Evolutionary conservation across 2,888 invertebrate genomes (phyloP).

Genomic region (Endomychus coccineus): DNA sequence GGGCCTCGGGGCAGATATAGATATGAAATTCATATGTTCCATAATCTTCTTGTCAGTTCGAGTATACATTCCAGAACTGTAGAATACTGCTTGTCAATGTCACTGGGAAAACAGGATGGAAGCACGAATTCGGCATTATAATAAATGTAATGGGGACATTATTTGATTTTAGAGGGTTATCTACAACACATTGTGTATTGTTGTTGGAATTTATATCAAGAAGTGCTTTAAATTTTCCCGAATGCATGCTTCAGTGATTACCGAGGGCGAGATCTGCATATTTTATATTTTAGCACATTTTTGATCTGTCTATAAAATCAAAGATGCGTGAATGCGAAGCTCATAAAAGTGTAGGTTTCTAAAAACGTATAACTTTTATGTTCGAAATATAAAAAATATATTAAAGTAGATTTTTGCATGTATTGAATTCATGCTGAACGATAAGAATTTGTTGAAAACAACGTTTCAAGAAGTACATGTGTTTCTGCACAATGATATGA

Average conservation of each 20-base stretch:
- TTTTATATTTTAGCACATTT: slow-evolving; percentile 16
- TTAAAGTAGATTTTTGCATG: not conserved
- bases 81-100: not conserved
- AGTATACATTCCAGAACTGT: not conserved
- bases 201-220: slow-evolving; percentile 12
- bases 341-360: slow-evolving; percentile 25
- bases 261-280: slow-evolving; percentile 13
- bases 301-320: slow-evolving; percentile 27
- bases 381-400: slow-evolving; percentile 20
- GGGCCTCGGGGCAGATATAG: slow-evolving; percentile 27
- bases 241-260: slow-evolving; percentile 15
- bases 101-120: not conserved
- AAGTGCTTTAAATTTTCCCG: slow-evolving; percentile 13
- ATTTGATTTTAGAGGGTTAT: slow-evolving; percentile 15
- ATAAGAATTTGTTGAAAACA: too few relatives aligned
- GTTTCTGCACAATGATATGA: too few relatives aligned
- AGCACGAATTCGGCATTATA: not conserved
- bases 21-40: slow-evolving; percentile 35
- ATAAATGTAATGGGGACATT: slow-evolving; percentile 8
- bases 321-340: slow-evolving; percentile 29
- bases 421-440: too few relatives aligned
- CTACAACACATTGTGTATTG: slow-evolving; percentile 13
- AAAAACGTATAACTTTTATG: slow-evolving; percentile 24
- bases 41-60: too few relatives aligned
- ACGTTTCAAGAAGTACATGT: too few relatives aligned